phyloP scores from a whole-genome alignment of 2,113 vertebrate species.

The Himantopus leucocephalus region DNA sequence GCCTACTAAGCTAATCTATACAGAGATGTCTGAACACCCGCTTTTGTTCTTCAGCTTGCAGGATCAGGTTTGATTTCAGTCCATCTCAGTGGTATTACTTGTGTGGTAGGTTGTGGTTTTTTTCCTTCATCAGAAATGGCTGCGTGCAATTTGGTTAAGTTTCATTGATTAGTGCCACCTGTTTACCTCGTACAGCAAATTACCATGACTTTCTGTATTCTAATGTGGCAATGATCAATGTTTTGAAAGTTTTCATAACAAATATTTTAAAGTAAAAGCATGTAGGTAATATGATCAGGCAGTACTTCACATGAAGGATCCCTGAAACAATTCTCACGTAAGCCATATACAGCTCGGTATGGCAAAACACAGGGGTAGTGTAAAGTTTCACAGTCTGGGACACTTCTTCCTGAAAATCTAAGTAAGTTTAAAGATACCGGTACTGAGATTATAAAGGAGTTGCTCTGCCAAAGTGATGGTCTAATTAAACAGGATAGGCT shows the following conservation, averaged over 20 bases:
- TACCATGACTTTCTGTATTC: neutral
- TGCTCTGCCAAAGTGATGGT: neutral
- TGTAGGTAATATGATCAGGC: neutral
- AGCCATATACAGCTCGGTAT: neutral
- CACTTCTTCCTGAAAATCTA: neutral
- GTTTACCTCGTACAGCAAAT: neutral
- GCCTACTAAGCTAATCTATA: neutral
- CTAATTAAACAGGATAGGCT: neutral
- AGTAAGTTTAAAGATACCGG: neutral
- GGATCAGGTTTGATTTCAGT: neutral
- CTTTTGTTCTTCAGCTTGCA: neutral
- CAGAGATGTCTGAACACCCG: neutral
- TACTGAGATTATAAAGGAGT: neutral
- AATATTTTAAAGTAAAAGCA: neutral
- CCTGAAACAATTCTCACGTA: neutral
- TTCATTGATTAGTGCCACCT: neutral
- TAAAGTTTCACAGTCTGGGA: neutral
- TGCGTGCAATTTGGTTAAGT: neutral
- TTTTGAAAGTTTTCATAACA: neutral
- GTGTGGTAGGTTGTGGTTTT: neutral
- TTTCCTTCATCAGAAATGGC: neutral
- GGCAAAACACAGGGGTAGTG: neutral
- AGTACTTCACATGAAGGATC: neutral
- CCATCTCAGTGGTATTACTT: neutral
- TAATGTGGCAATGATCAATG: neutral